Evolutionary conservation across 2,888 invertebrate species (phyloP).

Genomic region (Cheilosia variabilis): DNA sequence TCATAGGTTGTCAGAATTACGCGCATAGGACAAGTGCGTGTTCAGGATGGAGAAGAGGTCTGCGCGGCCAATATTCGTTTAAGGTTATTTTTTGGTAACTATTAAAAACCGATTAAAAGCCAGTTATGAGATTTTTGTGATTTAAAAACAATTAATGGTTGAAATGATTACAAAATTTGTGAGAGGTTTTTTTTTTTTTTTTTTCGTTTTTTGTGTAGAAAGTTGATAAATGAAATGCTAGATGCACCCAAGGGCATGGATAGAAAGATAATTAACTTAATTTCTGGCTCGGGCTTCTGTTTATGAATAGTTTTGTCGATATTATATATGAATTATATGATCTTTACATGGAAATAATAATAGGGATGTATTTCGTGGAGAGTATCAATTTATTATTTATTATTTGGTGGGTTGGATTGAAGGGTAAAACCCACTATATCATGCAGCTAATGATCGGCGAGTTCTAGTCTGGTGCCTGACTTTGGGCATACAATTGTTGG

Average conservation of each 20-base stretch:
- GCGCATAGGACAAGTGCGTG: conserved; percentile 74
- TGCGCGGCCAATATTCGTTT: conserved; percentile 32
- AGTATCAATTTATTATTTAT: conserved; percentile 50
- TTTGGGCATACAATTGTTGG: background rate
- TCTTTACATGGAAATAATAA: conserved; percentile 37
- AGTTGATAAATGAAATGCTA: conserved; percentile 69
- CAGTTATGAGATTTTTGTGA: conserved; percentile 60
- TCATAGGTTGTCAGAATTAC: conserved; percentile 72
- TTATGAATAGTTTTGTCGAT: conserved; percentile 51
- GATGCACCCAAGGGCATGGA: conserved; percentile 60
- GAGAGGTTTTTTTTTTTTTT: conserved; percentile 28
- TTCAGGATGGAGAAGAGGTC: conserved; percentile 42
- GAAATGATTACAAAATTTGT: conserved; percentile 68
- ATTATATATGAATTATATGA: conserved; percentile 39
- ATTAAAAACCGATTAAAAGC: conserved; percentile 75
- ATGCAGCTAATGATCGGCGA: background rate
- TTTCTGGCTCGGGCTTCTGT: conserved; percentile 67
- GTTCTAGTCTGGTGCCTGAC: background rate
- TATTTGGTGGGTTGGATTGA: background rate
- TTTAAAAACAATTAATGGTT: conserved; percentile 74
- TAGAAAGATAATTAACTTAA: conserved; percentile 63
- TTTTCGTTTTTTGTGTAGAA: conserved; percentile 25
- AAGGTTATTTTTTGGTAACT: conserved; percentile 51
- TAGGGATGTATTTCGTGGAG: conserved; percentile 39
- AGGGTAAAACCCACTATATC: background rate